A percentile compares a stretch with the other conserved stretches of the same genome.
Evolutionary conservation across 1,140 invertebrate genomes (phyloP).

Genomic region (Lordiphosa stackelbergi): DNA sequence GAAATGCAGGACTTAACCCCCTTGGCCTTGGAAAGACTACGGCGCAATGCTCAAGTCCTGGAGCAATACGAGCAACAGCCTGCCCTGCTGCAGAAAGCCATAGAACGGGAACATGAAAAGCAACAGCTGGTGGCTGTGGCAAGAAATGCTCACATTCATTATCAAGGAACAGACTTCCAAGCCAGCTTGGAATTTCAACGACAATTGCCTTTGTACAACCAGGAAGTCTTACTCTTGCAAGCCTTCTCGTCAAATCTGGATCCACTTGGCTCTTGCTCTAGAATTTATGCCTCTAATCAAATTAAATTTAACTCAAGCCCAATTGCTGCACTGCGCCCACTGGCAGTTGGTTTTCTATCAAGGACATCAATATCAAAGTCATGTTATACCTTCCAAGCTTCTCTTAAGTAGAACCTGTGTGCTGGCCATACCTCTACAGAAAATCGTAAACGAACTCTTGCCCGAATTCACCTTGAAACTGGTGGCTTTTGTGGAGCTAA

Average conservation of each 20-base stretch:
- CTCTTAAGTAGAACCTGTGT: conserved; percentile 28
- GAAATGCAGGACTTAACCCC: conserved; percentile 32
- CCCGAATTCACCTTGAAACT: conserved; percentile 39
- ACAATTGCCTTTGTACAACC: conserved; percentile 25
- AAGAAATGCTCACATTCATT: conserved; percentile 13
- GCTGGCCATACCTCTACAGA: conserved; percentile 37
- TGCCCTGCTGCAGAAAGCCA: conserved; percentile 18
- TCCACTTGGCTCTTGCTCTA: conserved; percentile 5
- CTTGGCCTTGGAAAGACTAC: conserved; percentile 25
- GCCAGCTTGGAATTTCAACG: conserved; percentile 28
- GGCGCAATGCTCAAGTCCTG: conserved; percentile 26
- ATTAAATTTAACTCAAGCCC: conserved; percentile 11
- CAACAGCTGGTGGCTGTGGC: conserved; percentile 55
- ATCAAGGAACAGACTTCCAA: conserved; percentile 5
- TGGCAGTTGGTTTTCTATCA: conserved; percentile 47
- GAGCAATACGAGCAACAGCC: conserved; percentile 35
- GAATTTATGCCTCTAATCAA: conserved; percentile 37
- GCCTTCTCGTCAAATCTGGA: background rate
- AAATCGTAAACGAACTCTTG: conserved; percentile 15
- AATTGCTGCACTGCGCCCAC: conserved; percentile 11
- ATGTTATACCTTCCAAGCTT: conserved; percentile 38
- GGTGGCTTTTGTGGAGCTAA: conserved; percentile 36
- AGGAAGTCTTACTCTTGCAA: conserved; percentile 18
- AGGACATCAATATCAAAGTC: conserved; percentile 18
- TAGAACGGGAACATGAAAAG: conserved; percentile 50